Evolutionary conservation across 92 coral and sea anemone species (phyloP).

Genomic region (Palythoa grandis): DNA sequence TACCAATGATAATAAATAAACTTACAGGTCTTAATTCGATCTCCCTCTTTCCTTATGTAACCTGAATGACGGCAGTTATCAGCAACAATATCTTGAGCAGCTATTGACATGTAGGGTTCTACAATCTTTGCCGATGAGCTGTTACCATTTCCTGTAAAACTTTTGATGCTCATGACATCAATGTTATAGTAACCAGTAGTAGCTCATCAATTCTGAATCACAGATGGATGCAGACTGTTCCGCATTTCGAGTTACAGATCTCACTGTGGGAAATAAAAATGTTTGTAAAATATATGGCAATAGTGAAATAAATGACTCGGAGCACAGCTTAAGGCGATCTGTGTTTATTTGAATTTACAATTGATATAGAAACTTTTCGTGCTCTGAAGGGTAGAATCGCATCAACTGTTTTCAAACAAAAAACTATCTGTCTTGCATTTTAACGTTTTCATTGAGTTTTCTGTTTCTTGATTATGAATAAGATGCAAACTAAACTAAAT

Average conservation of each 20-base stretch:
- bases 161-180: not conserved
- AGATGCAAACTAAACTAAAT: no score
- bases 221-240: not conserved
- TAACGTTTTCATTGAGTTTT: no score
- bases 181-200: not conserved
- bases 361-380: no score
- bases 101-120: constrained; percentile 87
- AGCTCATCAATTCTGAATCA: not conserved
- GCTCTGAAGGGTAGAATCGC: no score
- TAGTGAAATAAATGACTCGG: no score
- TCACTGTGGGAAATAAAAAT: not conserved
- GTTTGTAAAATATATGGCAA: not conserved
- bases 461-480: no score
- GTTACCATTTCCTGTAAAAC: not conserved
- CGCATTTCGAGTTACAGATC: not conserved
- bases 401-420: no score
- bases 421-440: no score
- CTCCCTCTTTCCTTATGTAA: constrained; percentile 93
- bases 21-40: constrained; percentile 80
- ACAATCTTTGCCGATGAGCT: constrained; percentile 40
- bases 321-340: no score
- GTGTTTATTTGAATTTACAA: no score
- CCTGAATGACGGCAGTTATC: constrained; percentile 91
- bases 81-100: constrained; percentile 77
- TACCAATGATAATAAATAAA: not conserved